These are phyloP conservation scores for Sphaeramia orbicularis DNA, from an alignment of 2,797 vertebrate species.

Conservation along the genomic window DNA sequence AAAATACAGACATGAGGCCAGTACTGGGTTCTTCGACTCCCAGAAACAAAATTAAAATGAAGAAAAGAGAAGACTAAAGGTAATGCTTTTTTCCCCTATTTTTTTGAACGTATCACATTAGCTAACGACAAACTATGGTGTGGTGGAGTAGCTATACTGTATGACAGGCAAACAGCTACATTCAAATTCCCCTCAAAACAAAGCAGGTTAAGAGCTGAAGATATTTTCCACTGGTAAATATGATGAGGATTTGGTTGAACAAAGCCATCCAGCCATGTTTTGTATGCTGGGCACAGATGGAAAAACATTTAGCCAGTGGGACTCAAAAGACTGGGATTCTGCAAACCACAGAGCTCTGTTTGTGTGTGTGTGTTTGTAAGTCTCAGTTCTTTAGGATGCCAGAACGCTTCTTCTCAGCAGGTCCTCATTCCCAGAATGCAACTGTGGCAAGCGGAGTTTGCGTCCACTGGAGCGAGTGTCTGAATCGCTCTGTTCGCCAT, in stretches of 20 bases:
- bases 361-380: slow-evolving; percentile 22
- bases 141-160: slow-evolving; percentile 65
- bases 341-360: slow-evolving; percentile 48
- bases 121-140: slow-evolving; percentile 51
- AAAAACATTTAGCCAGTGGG: slow-evolving; percentile 52
- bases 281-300: slow-evolving; percentile 64
- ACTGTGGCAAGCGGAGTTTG: slow-evolving; percentile 86
- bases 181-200: slow-evolving; percentile 70
- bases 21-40: slow-evolving; percentile 52
- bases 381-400: slow-evolving; percentile 88
- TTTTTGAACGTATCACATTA: slow-evolving; percentile 50
- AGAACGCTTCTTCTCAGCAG: slow-evolving; percentile 94
- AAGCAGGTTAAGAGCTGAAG: slow-evolving; percentile 63
- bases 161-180: slow-evolving; percentile 75
- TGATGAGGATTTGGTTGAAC: slow-evolving; percentile 72
- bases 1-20: slow-evolving; percentile 69
- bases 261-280: slow-evolving; percentile 59
- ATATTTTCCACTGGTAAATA: slow-evolving; percentile 51
- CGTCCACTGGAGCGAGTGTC: slow-evolving; percentile 84
- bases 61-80: slow-evolving; percentile 40
- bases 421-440: slow-evolving; percentile 91
- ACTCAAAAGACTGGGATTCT: slow-evolving; percentile 42
- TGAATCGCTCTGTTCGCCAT: slow-evolving; percentile 93
- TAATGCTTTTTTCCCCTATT: slow-evolving; percentile 62
- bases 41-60: slow-evolving; percentile 49